Base-by-base conservation (phyloP, 2,888 invertebrate species). In the Nomada fabriciana region DNA sequence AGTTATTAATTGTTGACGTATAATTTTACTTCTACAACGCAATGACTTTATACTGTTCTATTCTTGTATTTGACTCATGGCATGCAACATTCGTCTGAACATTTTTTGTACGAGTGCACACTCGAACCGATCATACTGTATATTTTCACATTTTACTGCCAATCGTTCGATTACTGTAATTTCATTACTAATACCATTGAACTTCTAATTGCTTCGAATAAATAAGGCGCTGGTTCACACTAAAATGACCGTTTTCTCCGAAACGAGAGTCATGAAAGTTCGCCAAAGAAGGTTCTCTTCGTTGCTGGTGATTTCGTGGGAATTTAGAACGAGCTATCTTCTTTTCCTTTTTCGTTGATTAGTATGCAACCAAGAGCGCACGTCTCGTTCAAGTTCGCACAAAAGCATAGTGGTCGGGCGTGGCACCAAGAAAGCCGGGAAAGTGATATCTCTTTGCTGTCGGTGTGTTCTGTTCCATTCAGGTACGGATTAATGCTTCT, bases 371-470 rank as follows among this genome's bases (percentile, higher is more conserved):
- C 59, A 18, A 47, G 71, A 36, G 15, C 55, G 47, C 60, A 25
- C 50, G 69, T 77, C 83, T 76, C 71, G 61, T 82, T 77, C 71
- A 71, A 86, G 63, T 75, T 87, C 80, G 83, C 82, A 61, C 60
- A 87, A 76, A 87, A 84, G 71, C 64, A 74, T 57, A 67, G 29
- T 65, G 68, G 76, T 57, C 86, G 88, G 89, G 90, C 83, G 90
- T 90, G 90, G 89, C 87, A 80, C 76, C 76, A 89, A 80, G 87
- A 89, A 89, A 90, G 89, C 87, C 84, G 89, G 86, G 90, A 90
- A 90, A 89, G 89, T 89, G 86, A 89, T 89, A 88, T 88, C 80
- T 87, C 80, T 75, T 80, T 60, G 52, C 69, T 50, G 76, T 74
- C 47, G 52, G 69, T 81, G 63, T 74, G 76, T 60, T 83, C 75